phyloP scores from a whole-genome alignment of 2,113 vertebrate genomes.

The Carassius carassius region DNA sequence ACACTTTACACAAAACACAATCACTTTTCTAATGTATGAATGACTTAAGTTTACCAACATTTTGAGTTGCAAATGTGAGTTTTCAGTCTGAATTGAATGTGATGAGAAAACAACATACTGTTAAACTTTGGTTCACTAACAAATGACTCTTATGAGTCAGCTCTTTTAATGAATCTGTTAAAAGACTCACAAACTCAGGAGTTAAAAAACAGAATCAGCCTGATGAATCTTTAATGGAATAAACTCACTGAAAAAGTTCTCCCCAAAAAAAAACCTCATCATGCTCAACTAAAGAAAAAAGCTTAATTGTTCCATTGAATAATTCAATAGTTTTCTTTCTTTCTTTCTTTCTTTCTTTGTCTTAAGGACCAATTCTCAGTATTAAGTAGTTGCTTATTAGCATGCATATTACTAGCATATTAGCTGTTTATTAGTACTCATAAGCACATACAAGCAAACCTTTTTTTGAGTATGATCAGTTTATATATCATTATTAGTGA shows the following conservation, averaged over 20 bases:
- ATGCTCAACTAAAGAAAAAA: background rate
- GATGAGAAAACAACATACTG: background rate
- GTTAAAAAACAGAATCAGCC: background rate
- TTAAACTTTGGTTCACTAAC: background rate
- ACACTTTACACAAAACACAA: background rate
- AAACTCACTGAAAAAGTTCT: background rate
- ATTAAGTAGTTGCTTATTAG: too few species aligned
- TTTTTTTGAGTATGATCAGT: too few species aligned
- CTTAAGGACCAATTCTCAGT: too few species aligned
- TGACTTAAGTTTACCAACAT: background rate
- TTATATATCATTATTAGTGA: too few species aligned
- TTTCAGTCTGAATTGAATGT: background rate
- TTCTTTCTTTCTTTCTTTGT: too few species aligned
- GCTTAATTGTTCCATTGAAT: background rate
- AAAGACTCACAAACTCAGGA: background rate
- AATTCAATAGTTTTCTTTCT: background rate
- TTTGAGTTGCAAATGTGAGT: background rate
- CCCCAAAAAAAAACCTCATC: background rate
- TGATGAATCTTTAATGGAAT: background rate
- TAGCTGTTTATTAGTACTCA: too few species aligned
- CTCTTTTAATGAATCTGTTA: background rate
- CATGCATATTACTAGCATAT: too few species aligned
- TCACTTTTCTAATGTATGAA: background rate
- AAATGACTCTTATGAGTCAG: background rate
- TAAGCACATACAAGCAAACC: too few species aligned